These are phyloP conservation scores for Pollenia griseotomentosa DNA, from an alignment of 2,888 invertebrate genomes.

Conservation along the genomic window DNA sequence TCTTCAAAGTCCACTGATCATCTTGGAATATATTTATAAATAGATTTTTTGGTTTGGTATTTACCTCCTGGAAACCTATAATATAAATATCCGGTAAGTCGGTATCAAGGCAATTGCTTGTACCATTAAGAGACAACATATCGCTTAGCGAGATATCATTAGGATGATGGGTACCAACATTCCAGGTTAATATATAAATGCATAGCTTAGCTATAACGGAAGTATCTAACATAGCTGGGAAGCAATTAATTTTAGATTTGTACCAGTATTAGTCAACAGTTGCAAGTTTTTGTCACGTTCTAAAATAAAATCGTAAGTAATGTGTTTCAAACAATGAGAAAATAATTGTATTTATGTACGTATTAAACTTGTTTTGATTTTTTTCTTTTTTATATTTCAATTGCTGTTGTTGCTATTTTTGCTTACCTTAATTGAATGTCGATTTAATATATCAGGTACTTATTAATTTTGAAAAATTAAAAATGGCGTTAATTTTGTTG, in stretches of 20 bases:
- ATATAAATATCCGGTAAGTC: slow-evolving; percentile 92
- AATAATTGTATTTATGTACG: slow-evolving; percentile 5
- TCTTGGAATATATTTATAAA: slow-evolving; percentile 91
- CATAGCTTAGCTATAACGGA: slow-evolving; percentile 80
- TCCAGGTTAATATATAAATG: slow-evolving; percentile 94
- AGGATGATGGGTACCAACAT: slow-evolving; percentile 92
- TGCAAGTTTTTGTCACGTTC: slow-evolving; percentile 38
- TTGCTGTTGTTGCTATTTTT: slow-evolving; percentile 2
- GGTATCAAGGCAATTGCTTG: slow-evolving; percentile 86
- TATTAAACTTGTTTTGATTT: slow-evolving; percentile 44
- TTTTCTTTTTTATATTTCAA: not conserved
- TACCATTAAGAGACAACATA: slow-evolving; percentile 87
- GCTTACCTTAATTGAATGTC: slow-evolving; percentile 6
- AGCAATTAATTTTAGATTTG: not conserved
- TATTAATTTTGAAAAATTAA: not conserved
- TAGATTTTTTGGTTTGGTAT: slow-evolving; percentile 92
- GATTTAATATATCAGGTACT: slow-evolving; percentile 27
- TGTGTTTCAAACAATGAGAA: not conserved
- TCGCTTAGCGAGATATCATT: slow-evolving; percentile 89
- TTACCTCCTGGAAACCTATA: slow-evolving; percentile 95
- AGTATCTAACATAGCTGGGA: slow-evolving; percentile 53
- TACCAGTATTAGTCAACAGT: slow-evolving; percentile 11
- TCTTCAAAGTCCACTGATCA: slow-evolving; percentile 92
- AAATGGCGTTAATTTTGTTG: not conserved
- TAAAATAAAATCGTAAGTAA: slow-evolving; percentile 48